Evolutionary conservation across 2,888 invertebrate species (phyloP).

Genomic region (Sialis fuliginosa): DNA sequence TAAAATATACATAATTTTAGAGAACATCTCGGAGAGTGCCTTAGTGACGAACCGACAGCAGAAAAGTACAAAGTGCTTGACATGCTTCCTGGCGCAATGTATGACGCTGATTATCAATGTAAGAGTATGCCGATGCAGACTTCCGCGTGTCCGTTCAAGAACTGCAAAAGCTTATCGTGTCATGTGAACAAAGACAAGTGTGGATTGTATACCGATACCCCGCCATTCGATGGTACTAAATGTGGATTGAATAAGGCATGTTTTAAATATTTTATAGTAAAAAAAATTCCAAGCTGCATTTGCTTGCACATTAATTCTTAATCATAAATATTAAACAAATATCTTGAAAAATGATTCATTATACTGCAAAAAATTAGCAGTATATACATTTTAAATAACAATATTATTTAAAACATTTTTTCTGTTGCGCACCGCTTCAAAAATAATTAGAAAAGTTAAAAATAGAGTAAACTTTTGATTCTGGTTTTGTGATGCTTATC

Average conservation of each 20-base stretch:
- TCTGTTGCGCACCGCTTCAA: too few species aligned
- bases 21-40: constrained; percentile 44
- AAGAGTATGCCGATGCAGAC: constrained; percentile 22
- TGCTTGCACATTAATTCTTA: too few species aligned
- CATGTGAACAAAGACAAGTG: constrained; percentile 25
- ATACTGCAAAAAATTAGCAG: too few species aligned
- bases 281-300: too few species aligned
- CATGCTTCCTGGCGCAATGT: constrained; percentile 45
- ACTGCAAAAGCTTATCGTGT: constrained; percentile 22
- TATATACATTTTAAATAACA: too few species aligned
- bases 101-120: constrained; percentile 46
- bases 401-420: too few species aligned
- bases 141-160: constrained; percentile 27
- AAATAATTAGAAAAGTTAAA: too few species aligned
- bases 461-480: too few species aligned
- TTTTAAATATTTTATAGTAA: too few species aligned
- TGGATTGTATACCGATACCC: constrained; percentile 28
- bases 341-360: too few species aligned
- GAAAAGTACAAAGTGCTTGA: constrained; percentile 34
- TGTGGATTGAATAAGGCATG: constrained; percentile 41
- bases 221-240: constrained; percentile 46
- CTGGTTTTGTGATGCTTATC: too few species aligned
- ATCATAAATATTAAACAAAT: too few species aligned
- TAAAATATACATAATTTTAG: constrained; percentile 19
- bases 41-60: constrained; percentile 41